These are phyloP conservation scores for Hipposideros larvatus DNA, from an alignment of 2,797 vertebrate genomes.

Conservation along the genomic window DNA sequence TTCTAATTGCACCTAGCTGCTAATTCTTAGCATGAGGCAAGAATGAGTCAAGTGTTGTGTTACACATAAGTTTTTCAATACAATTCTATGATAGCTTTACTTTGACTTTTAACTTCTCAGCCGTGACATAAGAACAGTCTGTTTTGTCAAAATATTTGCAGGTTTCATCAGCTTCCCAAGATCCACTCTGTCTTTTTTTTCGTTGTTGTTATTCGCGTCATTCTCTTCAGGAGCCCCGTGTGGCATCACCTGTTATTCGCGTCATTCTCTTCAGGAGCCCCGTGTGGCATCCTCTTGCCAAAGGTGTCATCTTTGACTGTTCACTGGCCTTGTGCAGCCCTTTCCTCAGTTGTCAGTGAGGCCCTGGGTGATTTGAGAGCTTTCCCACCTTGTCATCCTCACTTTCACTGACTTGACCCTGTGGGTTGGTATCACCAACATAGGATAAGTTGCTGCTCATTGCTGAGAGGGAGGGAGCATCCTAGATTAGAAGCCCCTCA, in stretches of 20 bases:
- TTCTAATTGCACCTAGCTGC: background rate
- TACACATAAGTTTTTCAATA: constrained; percentile 23
- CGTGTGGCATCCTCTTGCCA: background rate
- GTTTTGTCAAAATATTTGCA: constrained; percentile 35
- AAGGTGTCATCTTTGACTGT: background rate
- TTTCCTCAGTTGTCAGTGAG: constrained; percentile 12
- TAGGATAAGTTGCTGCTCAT: background rate
- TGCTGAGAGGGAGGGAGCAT: background rate
- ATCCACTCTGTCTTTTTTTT: background rate
- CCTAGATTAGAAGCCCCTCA: background rate
- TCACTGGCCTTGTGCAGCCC: background rate
- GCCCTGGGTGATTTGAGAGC: background rate
- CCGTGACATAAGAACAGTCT: background rate
- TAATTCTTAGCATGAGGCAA: constrained; percentile 25
- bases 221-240: background rate
- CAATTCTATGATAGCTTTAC: background rate
- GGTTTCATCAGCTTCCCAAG: constrained; percentile 34
- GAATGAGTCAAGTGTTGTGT: background rate
- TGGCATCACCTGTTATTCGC: background rate
- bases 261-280: background rate
- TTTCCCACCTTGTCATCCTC: background rate
- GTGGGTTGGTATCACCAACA: background rate
- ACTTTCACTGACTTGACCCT: background rate
- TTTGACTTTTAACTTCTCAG: background rate
- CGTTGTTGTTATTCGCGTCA: background rate